phyloP scores from a whole-genome alignment of 2,797 vertebrate species.

The Acestrorhynchus altus region DNA sequence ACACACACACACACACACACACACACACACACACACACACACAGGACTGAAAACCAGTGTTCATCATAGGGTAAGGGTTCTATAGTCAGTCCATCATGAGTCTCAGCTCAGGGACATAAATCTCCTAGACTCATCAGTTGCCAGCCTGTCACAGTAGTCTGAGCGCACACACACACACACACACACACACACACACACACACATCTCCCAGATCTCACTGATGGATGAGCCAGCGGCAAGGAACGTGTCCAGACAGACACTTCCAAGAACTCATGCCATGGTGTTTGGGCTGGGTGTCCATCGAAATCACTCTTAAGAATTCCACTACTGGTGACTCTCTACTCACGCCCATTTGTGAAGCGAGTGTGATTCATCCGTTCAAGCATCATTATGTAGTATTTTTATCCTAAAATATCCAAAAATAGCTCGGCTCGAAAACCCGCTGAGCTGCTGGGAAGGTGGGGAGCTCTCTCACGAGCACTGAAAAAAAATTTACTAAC shows the following conservation, averaged over 20 bases:
- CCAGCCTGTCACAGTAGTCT: conserved; percentile 28
- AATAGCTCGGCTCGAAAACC: no score
- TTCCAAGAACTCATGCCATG: conserved; percentile 40
- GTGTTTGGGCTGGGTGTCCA: conserved; percentile 5
- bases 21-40: conserved; percentile 1
- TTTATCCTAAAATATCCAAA: no score
- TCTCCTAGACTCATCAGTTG: conserved; percentile 50
- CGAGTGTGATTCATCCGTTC: background rate
- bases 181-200: conserved; percentile 9
- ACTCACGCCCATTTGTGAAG: conserved; percentile 8
- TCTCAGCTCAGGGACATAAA: conserved; percentile 50
- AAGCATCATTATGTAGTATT: background rate
- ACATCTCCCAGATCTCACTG: conserved; percentile 33
- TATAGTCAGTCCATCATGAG: conserved; percentile 52
- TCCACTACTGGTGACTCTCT: conserved; percentile 3
- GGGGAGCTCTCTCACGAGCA: no score
- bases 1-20: background rate
- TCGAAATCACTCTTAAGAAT: conserved; percentile 29
- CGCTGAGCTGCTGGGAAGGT: no score
- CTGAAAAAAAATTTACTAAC: no score
- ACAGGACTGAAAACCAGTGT: conserved; percentile 31
- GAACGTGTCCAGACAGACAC: conserved; percentile 38
- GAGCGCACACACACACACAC: background rate
- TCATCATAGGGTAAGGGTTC: conserved; percentile 39
- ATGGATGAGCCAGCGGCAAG: conserved; percentile 50